Conservation (phyloP, 2,888 invertebrate genomes). For the Frankliniella fusca region DNA sequence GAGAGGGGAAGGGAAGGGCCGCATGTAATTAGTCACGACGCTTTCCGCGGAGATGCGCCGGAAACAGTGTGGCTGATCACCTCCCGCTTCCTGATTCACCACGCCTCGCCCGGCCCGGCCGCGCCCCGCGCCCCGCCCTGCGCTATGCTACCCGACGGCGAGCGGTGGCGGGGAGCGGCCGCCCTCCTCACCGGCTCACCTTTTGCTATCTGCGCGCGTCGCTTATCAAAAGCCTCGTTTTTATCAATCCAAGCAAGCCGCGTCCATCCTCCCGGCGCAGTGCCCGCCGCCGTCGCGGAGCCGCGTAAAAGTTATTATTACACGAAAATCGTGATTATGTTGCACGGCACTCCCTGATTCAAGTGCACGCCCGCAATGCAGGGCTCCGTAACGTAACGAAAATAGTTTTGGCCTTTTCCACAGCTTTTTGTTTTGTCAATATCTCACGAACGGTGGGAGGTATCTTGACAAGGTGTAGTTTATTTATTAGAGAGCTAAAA, state of each 20-base stretch:
- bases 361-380: too few relatives aligned
- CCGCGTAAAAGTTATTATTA: too few relatives aligned
- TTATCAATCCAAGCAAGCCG: neutral
- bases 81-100: neutral
- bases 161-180: neutral
- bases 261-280: too few relatives aligned
- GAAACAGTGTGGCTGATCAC: neutral
- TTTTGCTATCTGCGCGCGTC: neutral
- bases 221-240: neutral
- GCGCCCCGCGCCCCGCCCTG: neutral
- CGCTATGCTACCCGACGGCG: neutral
- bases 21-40: neutral
- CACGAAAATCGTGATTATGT: too few relatives aligned
- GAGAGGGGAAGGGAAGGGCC: constrained; percentile 32
- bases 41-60: neutral
- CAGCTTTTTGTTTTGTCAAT: too few relatives aligned
- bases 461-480: too few relatives aligned
- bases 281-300: too few relatives aligned
- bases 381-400: too few relatives aligned
- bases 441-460: too few relatives aligned
- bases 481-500: too few relatives aligned
- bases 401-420: too few relatives aligned
- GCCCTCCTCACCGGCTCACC: neutral
- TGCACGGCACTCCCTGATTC: too few relatives aligned
- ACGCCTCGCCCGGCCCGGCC: neutral